Evolutionary conservation across 2,113 vertebrate genomes (phyloP).

Genomic region (Corydoras sp.): DNA sequence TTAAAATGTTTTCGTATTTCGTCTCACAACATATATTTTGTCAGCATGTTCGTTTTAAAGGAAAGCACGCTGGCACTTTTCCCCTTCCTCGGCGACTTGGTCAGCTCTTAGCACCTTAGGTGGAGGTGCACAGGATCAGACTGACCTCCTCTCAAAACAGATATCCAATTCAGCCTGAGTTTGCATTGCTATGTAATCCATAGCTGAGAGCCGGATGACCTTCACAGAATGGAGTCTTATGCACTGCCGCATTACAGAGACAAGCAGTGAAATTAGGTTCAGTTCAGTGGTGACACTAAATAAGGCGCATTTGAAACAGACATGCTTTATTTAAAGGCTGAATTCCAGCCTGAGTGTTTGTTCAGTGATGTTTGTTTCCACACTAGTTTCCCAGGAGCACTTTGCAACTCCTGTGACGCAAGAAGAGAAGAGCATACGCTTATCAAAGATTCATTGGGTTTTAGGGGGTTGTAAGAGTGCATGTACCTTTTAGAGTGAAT

Average conservation of each 20-base stretch:
- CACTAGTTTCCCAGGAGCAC: no score
- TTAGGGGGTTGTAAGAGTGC: slow-evolving; percentile 4
- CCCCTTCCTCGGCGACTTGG: neutral
- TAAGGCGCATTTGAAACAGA: neutral
- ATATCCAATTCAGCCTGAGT: slow-evolving; percentile 68
- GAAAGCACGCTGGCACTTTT: neutral
- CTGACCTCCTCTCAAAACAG: slow-evolving; percentile 55
- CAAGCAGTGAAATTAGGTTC: slow-evolving; percentile 9
- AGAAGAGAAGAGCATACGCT: slow-evolving; percentile 4
- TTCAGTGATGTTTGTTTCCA: no score
- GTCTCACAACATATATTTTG: neutral
- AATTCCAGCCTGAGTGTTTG: neutral
- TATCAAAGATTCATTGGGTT: slow-evolving; percentile 36
- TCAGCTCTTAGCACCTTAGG: slow-evolving; percentile 16
- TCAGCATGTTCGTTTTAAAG: neutral
- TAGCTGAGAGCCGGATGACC: slow-evolving; percentile 69
- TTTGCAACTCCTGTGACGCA: neutral
- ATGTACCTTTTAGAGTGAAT: slow-evolving; percentile 7
- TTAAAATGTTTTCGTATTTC: no score
- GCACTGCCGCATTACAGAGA: slow-evolving; percentile 51
- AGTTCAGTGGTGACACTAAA: neutral
- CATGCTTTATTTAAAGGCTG: neutral
- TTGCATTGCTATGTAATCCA: slow-evolving; percentile 64
- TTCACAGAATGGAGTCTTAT: slow-evolving; percentile 60
- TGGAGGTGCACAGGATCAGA: slow-evolving; percentile 22